Conservation (phyloP, 1,140 invertebrate species). For the Anastrepha ludens region DNA sequence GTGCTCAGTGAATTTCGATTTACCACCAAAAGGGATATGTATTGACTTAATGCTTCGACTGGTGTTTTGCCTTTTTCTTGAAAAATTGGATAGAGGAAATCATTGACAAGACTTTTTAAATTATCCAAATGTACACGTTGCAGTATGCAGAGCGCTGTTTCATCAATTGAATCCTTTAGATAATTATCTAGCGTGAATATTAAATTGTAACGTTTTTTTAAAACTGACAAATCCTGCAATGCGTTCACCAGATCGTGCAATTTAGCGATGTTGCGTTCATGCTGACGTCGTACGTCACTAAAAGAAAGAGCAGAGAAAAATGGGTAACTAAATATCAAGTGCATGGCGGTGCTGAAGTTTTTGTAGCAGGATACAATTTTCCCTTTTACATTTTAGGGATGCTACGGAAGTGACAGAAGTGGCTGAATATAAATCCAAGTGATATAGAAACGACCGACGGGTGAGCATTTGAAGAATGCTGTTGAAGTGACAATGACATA, state of each 20-base stretch:
- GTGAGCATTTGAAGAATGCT: too few species aligned
- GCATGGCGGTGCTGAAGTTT: too few species aligned
- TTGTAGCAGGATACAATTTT: too few species aligned
- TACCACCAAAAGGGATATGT: conserved; percentile 66
- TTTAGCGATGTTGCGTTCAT: conserved; percentile 68
- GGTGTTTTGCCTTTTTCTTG: conserved; percentile 69
- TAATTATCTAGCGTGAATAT: conserved; percentile 70
- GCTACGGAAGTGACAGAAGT: too few species aligned
- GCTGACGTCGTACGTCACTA: conserved; percentile 68
- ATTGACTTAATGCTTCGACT: conserved; percentile 65
- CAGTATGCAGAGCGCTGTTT: conserved; percentile 68
- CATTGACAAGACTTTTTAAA: conserved; percentile 65
- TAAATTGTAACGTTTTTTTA: conserved; percentile 70
- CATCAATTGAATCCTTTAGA: conserved; percentile 69
- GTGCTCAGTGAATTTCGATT: conserved; percentile 64
- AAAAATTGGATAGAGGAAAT: conserved; percentile 71
- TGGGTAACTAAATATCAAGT: too few species aligned
- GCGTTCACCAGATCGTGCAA: conserved; percentile 66
- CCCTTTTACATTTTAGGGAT: too few species aligned
- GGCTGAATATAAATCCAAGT: too few species aligned
- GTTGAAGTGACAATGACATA: too few species aligned
- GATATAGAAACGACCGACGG: too few species aligned
- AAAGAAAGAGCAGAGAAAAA: background rate
- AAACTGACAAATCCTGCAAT: conserved; percentile 67
- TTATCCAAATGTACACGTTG: conserved; percentile 70